Conservation (phyloP, 2,888 invertebrate species). For the Nephrotoma guestfalica region DNA sequence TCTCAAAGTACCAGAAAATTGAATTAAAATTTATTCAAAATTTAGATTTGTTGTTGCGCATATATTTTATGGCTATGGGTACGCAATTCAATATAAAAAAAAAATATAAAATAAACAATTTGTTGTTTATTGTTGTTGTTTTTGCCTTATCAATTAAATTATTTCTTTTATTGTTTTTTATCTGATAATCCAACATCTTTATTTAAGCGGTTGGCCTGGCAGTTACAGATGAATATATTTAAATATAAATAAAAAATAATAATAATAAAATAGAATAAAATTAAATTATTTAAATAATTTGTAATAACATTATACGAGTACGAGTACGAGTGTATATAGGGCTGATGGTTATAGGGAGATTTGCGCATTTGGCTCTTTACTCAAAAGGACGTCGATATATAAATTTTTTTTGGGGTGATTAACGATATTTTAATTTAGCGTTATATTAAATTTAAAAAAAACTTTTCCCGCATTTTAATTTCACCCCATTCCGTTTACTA, state of each 20-base stretch:
- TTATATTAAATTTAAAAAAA: not conserved
- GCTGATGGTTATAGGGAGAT: not conserved
- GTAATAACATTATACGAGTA: not conserved
- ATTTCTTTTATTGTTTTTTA: not conserved
- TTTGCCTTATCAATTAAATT: not conserved
- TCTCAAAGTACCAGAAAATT: not conserved
- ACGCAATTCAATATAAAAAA: not conserved
- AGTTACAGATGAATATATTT: not conserved
- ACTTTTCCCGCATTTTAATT: not conserved
- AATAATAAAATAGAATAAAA: not conserved
- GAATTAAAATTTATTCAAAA: not conserved
- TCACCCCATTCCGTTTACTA: not conserved
- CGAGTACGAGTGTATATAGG: no score
- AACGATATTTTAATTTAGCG: not conserved
- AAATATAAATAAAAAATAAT: not conserved
- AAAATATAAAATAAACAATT: not conserved
- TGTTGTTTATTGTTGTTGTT: not conserved
- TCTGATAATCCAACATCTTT: not conserved
- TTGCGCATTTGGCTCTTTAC: not conserved
- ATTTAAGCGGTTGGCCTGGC: not conserved
- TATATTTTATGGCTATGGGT: not conserved
- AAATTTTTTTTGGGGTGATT: not conserved
- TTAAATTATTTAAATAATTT: not conserved
- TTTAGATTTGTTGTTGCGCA: not conserved
- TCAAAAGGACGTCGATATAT: not conserved